Evolutionary conservation across 35 echinoderm and acorn worm genomes (phyloP).

Genomic region (Heliocidaris tuberculata): DNA sequence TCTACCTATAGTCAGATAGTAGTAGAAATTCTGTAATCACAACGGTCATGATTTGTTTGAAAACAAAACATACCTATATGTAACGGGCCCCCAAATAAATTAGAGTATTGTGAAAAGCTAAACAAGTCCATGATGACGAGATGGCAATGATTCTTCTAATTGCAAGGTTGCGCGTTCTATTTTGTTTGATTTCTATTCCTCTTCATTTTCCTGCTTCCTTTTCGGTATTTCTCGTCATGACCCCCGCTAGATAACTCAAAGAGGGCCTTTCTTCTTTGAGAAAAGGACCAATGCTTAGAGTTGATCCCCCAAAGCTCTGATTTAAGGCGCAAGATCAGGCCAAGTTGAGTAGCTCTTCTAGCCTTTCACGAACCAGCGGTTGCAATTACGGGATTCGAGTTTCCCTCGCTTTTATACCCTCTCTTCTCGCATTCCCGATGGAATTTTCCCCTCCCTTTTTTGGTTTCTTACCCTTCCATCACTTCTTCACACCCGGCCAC

Average conservation of each 20-base stretch:
- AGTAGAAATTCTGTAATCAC: no score
- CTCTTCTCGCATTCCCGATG: background rate
- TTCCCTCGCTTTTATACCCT: background rate
- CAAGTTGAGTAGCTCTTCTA: conserved; percentile 15
- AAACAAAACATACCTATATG: background rate
- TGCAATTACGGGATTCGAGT: conserved; percentile 7
- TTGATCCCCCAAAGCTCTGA: background rate
- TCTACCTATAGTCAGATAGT: no score
- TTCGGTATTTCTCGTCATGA: background rate
- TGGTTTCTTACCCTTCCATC: background rate
- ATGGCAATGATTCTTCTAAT: background rate
- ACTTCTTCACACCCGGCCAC: background rate
- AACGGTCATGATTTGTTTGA: background rate
- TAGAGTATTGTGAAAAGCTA: background rate
- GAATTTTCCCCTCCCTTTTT: conserved; percentile 14
- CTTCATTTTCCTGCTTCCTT: background rate
- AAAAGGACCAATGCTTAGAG: background rate
- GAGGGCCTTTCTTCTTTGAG: background rate
- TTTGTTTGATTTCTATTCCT: background rate
- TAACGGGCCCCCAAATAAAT: background rate
- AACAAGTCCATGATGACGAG: background rate
- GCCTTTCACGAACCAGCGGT: conserved; percentile 13
- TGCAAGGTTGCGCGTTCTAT: background rate
- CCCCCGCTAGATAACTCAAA: background rate
- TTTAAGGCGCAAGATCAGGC: conserved; percentile 22